These are phyloP conservation scores for Callinectes sapidus DNA, from an alignment of 2,888 invertebrate genomes.

Conservation along the genomic window DNA sequence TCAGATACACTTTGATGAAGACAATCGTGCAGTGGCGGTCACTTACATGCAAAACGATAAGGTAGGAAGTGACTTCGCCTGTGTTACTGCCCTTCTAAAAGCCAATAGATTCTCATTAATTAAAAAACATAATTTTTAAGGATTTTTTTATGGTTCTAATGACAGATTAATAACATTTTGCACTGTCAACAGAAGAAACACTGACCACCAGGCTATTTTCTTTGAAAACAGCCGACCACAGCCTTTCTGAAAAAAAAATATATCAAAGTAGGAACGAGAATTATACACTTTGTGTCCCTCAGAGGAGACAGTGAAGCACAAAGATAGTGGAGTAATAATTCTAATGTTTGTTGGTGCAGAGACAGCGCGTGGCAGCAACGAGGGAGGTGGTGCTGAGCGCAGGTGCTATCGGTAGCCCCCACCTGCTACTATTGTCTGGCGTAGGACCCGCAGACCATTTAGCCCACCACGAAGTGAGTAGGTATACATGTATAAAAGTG, in stretches of 20 bases:
- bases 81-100: not conserved
- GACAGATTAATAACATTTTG: no score
- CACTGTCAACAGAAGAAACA: no score
- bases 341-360: not conserved
- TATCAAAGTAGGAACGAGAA: not conserved
- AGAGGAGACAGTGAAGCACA: not conserved
- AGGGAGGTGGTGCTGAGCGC: constrained; percentile 44
- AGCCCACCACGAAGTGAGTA: constrained; percentile 4
- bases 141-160: no score
- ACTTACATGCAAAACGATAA: not conserved
- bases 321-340: not conserved
- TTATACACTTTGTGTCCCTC: not conserved
- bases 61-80: not conserved
- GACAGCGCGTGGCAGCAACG: not conserved
- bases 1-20: not conserved
- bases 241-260: not conserved
- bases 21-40: not conserved
- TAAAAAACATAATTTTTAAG: no score
- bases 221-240: not conserved
- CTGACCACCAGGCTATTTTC: not conserved
- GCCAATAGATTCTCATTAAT: not conserved
- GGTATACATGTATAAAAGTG: not conserved
- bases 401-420: constrained; percentile 35
- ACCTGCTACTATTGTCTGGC: constrained; percentile 49
- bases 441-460: constrained; percentile 10